A percentile compares a stretch with the other conserved stretches of the same genome.
Evolutionary conservation across 2,113 vertebrate species (phyloP).

Genomic region (Pelecanoides urinatrix): DNA sequence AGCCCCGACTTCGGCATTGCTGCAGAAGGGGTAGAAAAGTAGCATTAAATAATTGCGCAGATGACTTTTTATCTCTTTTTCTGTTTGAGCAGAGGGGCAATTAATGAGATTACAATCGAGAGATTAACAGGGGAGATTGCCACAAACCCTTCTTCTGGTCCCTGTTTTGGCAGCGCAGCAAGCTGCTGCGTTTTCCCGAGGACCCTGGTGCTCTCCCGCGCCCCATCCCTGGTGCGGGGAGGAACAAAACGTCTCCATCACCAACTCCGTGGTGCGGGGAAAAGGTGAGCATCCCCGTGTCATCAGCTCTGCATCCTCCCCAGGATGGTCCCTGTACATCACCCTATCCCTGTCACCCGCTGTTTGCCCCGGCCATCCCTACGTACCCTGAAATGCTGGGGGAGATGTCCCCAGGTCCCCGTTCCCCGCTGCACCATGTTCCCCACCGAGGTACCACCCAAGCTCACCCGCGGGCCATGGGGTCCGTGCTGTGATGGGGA

Average conservation of each 20-base stretch:
- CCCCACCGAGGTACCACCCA: background rate
- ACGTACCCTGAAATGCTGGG: rapidly evolving
- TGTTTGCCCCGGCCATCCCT: rapidly evolving
- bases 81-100: conserved; percentile 34
- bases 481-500: background rate
- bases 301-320: background rate
- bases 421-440: background rate
- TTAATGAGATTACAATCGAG: conserved; percentile 32
- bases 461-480: rapidly evolving
- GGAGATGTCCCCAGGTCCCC: background rate
- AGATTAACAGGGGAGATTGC: background rate
- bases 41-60: rapidly evolving
- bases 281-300: background rate
- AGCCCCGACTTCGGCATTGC: background rate
- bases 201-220: background rate
- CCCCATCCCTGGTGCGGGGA: background rate
- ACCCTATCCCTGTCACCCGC: background rate
- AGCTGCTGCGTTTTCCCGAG: background rate
- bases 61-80: conserved; percentile 29
- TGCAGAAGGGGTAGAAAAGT: background rate
- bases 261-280: rapidly evolving
- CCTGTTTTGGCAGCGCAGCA: rapidly evolving
- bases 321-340: background rate
- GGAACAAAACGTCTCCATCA: background rate
- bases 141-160: background rate